Conservation (phyloP, 2,113 vertebrate genomes). For the Canis aureus region DNA sequence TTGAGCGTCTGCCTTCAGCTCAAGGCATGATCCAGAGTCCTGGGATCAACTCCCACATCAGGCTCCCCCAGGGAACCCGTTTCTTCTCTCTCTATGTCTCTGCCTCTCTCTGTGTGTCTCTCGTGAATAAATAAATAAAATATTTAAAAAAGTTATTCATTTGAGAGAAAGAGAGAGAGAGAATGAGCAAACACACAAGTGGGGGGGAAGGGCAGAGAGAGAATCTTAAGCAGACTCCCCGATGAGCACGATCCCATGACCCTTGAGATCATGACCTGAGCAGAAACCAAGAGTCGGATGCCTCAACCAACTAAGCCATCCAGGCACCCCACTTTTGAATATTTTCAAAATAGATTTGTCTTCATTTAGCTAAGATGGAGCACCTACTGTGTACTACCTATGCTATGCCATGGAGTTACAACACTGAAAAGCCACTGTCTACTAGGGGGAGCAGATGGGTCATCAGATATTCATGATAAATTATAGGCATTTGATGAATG, state of each 20-base stretch:
- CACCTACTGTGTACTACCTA: fast-evolving
- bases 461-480: neutral
- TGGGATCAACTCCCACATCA: too few relatives aligned
- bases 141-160: too few relatives aligned
- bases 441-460: neutral
- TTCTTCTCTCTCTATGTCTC: too few relatives aligned
- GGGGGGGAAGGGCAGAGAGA: neutral
- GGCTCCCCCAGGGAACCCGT: too few relatives aligned
- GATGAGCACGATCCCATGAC: neutral
- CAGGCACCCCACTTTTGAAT: neutral
- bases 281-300: neutral
- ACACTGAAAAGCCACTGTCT: fast-evolving
- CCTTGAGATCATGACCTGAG: neutral
- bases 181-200: neutral
- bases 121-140: too few relatives aligned
- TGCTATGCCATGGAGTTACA: neutral
- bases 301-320: neutral
- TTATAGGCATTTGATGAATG: neutral
- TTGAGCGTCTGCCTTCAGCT: too few relatives aligned
- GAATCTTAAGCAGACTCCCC: neutral
- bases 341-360: neutral
- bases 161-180: neutral
- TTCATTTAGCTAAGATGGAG: neutral
- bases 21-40: too few relatives aligned
- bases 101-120: too few relatives aligned